Evolutionary conservation across 2,113 vertebrate species (phyloP).

Genomic region (Datnioides undecimradiatus): DNA sequence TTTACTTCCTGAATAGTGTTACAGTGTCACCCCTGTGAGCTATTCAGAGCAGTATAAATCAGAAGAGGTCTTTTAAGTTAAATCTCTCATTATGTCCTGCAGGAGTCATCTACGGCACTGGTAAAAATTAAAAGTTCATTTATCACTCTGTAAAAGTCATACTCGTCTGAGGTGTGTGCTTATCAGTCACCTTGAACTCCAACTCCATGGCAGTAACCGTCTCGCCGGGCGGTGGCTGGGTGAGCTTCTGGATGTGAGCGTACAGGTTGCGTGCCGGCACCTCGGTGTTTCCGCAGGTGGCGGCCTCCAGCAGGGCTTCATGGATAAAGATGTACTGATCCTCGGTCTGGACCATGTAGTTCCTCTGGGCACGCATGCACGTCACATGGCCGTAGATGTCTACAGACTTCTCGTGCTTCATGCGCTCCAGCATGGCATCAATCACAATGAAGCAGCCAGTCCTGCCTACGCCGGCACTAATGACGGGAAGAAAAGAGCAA

Average conservation of each 20-base stretch:
- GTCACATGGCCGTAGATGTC: constrained; percentile 98
- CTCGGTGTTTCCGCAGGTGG: constrained; percentile 92
- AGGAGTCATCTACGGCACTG: not conserved
- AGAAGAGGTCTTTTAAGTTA: constrained; percentile 1
- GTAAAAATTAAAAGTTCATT: not conserved
- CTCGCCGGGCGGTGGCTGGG: constrained; percentile 92
- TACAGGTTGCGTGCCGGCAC: constrained; percentile 94
- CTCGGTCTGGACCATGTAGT: constrained; percentile 99
- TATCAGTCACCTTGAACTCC: constrained; percentile 92
- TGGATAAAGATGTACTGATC: constrained; percentile 99
- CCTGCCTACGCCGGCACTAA: constrained; percentile 93
- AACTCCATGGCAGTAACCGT: constrained; percentile 95
- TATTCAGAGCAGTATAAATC: not conserved
- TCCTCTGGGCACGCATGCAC: constrained; percentile 95
- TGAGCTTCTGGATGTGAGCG: constrained; percentile 97
- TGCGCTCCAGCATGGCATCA: constrained; percentile 96
- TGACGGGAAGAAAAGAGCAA: not conserved
- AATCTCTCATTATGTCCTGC: not conserved
- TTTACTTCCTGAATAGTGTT: not conserved
- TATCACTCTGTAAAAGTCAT: not conserved
- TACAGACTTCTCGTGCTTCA: constrained; percentile 96
- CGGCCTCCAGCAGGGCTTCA: constrained; percentile 93
- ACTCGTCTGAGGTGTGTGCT: not conserved
- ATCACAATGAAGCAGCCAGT: constrained; percentile 96
- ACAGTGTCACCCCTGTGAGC: constrained; percentile 11